These are phyloP conservation scores for Thumatha senex DNA, from an alignment of 2,888 invertebrate genomes.

Conservation along the genomic window DNA sequence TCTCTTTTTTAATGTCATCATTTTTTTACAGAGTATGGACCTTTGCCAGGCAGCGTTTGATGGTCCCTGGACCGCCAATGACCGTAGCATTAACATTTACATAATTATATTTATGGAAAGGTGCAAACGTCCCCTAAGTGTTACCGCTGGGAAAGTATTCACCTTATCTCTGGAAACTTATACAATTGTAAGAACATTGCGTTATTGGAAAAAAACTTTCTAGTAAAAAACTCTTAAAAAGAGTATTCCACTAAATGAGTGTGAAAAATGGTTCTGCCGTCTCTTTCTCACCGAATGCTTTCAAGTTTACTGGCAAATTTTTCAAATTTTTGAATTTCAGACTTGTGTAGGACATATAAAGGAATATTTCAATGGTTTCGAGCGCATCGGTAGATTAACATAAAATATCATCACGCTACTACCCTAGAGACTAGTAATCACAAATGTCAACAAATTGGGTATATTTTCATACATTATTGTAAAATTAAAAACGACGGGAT, in stretches of 20 bases:
- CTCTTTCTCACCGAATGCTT: background rate
- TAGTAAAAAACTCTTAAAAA: too few species aligned
- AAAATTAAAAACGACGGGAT: too few species aligned
- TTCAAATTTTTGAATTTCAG: too few species aligned
- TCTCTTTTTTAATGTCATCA: background rate
- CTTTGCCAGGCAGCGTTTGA: conserved; percentile 79
- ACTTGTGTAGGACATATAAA: too few species aligned
- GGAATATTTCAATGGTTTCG: too few species aligned
- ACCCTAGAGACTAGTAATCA: too few species aligned
- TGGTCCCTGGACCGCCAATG: conserved; percentile 71
- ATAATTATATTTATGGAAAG: conserved; percentile 75
- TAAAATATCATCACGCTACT: too few species aligned
- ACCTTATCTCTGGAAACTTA: conserved; percentile 79
- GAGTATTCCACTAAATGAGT: background rate
- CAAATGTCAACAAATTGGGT: too few species aligned
- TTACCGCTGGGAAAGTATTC: conserved; percentile 81
- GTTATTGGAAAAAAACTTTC: background rate
- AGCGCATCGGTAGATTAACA: too few species aligned
- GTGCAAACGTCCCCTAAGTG: conserved; percentile 74
- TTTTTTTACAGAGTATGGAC: conserved; percentile 63
- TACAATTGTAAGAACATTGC: conserved; percentile 65
- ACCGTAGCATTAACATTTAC: conserved; percentile 58
- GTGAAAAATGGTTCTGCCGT: background rate
- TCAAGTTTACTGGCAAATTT: too few species aligned
- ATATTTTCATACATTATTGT: too few species aligned